These are phyloP conservation scores for Nineta flava DNA, from an alignment of 2,888 invertebrate species.

Conservation along the genomic window DNA sequence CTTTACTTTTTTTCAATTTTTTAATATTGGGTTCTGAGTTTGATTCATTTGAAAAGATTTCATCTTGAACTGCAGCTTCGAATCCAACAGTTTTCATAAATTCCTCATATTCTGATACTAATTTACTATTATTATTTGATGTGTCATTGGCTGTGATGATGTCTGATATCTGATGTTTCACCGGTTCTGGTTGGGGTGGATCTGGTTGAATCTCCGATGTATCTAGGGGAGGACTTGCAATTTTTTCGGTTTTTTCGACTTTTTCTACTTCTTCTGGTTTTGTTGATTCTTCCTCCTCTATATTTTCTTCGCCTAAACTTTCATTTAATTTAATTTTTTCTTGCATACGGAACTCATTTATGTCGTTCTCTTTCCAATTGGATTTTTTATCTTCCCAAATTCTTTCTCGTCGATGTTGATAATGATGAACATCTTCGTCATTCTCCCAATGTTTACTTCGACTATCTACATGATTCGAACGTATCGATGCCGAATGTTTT, in stretches of 20 bases:
- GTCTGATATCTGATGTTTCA: no score
- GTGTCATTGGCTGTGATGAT: not conserved
- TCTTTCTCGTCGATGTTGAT: conserved; percentile 9
- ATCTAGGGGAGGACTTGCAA: no score
- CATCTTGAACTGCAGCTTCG: conserved; percentile 1
- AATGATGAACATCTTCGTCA: conserved; percentile 11
- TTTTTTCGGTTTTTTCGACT: not conserved
- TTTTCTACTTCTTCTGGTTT: not conserved
- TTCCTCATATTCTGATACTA: conserved; percentile 37
- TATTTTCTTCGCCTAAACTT: not conserved
- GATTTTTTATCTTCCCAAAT: conserved; percentile 12
- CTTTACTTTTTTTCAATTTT: not conserved
- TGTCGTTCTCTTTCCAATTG: conserved; percentile 7
- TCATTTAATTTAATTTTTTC: conserved; percentile 7
- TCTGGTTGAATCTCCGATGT: no score
- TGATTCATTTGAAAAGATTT: not conserved
- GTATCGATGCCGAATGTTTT: no score
- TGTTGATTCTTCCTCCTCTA: not conserved
- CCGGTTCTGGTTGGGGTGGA: no score
- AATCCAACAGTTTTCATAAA: conserved; percentile 34
- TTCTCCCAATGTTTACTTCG: conserved; percentile 14
- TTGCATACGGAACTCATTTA: conserved; percentile 9
- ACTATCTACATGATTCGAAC: no score
- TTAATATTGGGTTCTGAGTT: not conserved
- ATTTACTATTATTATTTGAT: conserved; percentile 15